Percentiles rank a stretch among this genome's conserved stretches.
Evolutionary conservation across 2,797 vertebrate genomes (phyloP).

Genomic region (Gallinago nigripennis): DNA sequence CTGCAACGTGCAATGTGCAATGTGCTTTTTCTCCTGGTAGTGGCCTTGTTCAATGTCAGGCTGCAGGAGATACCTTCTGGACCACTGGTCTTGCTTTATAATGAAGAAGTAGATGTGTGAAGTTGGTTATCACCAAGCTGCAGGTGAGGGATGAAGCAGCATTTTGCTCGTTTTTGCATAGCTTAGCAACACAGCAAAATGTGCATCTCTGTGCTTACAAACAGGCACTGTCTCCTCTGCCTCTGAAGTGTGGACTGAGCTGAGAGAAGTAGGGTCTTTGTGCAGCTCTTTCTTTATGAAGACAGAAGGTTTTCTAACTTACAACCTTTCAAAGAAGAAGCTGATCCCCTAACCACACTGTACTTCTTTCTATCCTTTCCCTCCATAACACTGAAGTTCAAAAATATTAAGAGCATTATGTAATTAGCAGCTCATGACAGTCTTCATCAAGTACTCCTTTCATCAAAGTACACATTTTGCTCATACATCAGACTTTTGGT

Average conservation of each 20-base stretch:
- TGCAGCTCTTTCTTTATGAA: neutral
- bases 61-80: neutral
- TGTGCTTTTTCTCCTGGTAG: neutral
- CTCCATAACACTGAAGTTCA: neutral
- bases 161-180: neutral
- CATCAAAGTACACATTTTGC: neutral
- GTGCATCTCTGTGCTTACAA: neutral
- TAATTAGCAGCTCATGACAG: neutral
- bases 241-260: neutral
- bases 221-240: neutral
- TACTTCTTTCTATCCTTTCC: neutral
- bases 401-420: neutral
- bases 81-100: neutral
- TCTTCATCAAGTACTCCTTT: neutral
- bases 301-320: neutral
- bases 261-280: neutral
- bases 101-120: neutral
- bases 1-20: neutral
- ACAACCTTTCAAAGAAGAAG: neutral
- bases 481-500: neutral
- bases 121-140: neutral
- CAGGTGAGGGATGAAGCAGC: neutral
- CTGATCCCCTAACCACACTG: neutral
- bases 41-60: neutral
- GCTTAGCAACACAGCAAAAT: neutral